These are phyloP conservation scores for Fundulus diaphanus DNA, from an alignment of 2,797 vertebrate species.

Conservation along the genomic window DNA sequence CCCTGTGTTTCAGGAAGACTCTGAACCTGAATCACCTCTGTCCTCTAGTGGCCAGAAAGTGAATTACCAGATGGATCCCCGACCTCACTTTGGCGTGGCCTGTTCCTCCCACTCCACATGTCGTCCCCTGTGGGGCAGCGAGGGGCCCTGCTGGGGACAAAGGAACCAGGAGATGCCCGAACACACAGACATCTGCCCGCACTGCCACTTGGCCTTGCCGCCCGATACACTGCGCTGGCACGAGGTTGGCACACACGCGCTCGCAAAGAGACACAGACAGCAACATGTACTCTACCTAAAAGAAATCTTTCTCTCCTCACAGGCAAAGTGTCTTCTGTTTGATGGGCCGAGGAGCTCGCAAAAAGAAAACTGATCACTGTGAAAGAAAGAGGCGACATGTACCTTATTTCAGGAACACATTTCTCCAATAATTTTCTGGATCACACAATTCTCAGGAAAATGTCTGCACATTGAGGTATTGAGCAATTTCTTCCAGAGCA, in stretches of 20 bases:
- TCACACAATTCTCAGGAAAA: constrained; percentile 38
- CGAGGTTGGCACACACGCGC: constrained; percentile 64
- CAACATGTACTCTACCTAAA: background rate
- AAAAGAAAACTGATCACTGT: constrained; percentile 46
- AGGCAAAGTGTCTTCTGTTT: constrained; percentile 84
- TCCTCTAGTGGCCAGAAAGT: constrained; percentile 67
- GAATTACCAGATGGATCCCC: constrained; percentile 81
- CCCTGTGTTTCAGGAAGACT: constrained; percentile 56
- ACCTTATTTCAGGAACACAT: background rate
- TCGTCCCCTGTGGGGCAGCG: constrained; percentile 80
- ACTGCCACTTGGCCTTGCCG: constrained; percentile 79
- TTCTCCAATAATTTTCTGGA: constrained; percentile 1
- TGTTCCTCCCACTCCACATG: constrained; percentile 80
- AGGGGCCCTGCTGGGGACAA: constrained; percentile 71
- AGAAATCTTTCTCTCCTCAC: constrained; percentile 51
- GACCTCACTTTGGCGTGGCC: constrained; percentile 84
- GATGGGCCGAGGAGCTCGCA: constrained; percentile 67
- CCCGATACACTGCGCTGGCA: constrained; percentile 81
- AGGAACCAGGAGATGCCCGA: constrained; percentile 59
- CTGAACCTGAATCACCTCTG: constrained; percentile 40
- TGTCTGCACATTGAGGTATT: background rate
- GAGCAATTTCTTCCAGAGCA: constrained; percentile 15
- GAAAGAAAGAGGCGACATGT: constrained; percentile 1
- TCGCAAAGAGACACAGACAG: constrained; percentile 16
- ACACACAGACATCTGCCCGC: constrained; percentile 76